These are phyloP conservation scores for Drosophila asahinai DNA, from an alignment of 1,140 invertebrate genomes.

Conservation along the genomic window DNA sequence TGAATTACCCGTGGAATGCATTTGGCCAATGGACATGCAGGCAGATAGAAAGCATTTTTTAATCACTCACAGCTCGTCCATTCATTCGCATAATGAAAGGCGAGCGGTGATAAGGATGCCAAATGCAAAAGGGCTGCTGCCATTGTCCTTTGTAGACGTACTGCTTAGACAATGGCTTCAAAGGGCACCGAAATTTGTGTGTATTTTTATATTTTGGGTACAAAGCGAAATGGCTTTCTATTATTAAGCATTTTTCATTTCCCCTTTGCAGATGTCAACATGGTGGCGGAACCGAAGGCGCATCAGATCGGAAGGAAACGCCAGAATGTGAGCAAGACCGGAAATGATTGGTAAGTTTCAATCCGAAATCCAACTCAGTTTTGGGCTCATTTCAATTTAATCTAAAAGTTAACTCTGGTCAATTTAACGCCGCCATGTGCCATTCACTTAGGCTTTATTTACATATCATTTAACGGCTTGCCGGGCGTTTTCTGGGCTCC, in stretches of 20 bases:
- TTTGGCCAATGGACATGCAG: constrained; percentile 38
- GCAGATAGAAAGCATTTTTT: constrained; percentile 42
- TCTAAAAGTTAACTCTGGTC: constrained; percentile 64
- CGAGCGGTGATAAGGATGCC: constrained; percentile 24
- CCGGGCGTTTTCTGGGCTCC: background rate
- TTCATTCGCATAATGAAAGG: constrained; percentile 78
- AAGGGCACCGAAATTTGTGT: constrained; percentile 41
- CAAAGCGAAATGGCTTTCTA: constrained; percentile 40
- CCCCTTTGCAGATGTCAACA: constrained; percentile 87
- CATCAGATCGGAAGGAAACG: constrained; percentile 93
- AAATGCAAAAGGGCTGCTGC: constrained; percentile 27
- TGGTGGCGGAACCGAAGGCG: constrained; percentile 93
- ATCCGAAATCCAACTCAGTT: constrained; percentile 8
- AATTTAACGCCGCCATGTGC: constrained; percentile 74
- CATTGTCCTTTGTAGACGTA: constrained; percentile 45
- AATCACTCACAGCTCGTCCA: constrained; percentile 53
- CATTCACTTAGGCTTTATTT: constrained; percentile 70
- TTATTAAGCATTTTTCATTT: constrained; percentile 25
- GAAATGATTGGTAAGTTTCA: constrained; percentile 91
- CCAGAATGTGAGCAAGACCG: constrained; percentile 92
- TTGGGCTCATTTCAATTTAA: constrained; percentile 66
- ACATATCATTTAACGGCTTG: constrained; percentile 78
- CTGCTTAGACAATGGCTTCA: constrained; percentile 52
- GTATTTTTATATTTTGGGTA: constrained; percentile 28
- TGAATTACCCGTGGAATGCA: constrained; percentile 62